Conservation (phyloP, 2,888 invertebrate genomes). For the Mesodorylaimus sp. region DNA sequence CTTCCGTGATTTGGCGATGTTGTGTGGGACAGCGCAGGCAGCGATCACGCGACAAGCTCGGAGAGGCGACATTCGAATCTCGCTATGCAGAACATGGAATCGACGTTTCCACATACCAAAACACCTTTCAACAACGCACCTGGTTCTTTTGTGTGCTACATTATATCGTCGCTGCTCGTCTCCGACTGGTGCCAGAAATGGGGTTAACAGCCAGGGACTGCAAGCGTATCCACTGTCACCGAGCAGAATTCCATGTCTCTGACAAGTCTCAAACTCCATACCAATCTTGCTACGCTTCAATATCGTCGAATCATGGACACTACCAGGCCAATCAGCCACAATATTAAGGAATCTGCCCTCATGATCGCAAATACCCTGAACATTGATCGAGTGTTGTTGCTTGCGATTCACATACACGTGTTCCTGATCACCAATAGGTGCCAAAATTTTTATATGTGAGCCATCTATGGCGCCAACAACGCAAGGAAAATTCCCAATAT, state of each 20-base stretch:
- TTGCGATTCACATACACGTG: background rate
- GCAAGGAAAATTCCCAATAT: background rate
- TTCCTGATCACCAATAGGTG: background rate
- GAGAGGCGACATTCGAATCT: slow-evolving; percentile 1
- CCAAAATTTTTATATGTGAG: background rate
- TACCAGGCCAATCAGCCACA: background rate
- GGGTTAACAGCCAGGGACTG: slow-evolving; percentile 12
- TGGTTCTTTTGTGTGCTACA: background rate
- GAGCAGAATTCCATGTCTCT: background rate
- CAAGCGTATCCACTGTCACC: slow-evolving; percentile 8
- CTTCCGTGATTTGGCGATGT: background rate
- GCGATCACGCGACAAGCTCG: background rate
- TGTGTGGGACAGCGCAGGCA: slow-evolving; percentile 6
- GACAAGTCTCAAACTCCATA: background rate
- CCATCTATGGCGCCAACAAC: slow-evolving; percentile 1
- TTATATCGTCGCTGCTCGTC: slow-evolving; percentile 10
- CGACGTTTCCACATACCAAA: slow-evolving; percentile 7
- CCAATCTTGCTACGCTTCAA: background rate
- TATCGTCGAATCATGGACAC: background rate
- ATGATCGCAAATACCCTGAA: slow-evolving; percentile 1
- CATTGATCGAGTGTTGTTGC: background rate
- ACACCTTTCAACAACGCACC: background rate
- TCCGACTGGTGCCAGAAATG: slow-evolving; percentile 7
- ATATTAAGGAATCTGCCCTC: background rate
- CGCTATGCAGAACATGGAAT: slow-evolving; percentile 4